Evolutionary conservation across 2,888 invertebrate species (phyloP), one percentile per base, ranked within the genome.

Genomic region (Blera fallax): DNA sequence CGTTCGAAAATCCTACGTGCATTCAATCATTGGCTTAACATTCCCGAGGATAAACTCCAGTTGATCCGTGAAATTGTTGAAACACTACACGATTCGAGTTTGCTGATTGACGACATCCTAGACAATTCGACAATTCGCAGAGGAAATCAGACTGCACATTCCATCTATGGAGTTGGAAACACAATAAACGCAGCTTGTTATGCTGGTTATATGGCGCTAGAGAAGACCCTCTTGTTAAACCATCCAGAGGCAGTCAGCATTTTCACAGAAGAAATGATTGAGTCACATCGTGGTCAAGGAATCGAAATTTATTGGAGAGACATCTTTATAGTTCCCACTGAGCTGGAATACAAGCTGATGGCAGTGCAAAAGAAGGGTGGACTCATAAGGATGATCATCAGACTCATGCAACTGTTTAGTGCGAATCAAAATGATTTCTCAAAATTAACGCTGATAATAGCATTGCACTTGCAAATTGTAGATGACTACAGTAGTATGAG

Each of bases 241-340:
- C 97, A 98, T 93, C 95, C 97, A 1, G 94, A 96, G 93, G 98
- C 97, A 91, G 96, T 95, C 0, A 93, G 94, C 89, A 96, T 97
- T 3, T 97, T 96, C 90, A 95, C 96, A 62, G 98, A 98, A 90
- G 98, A 99, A 91, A 92, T 99, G 87, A 91, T 99, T 88, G 98
- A 99, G 90, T 93, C 99, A 45, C 98, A 99, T 91, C 94, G 98
- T 76, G 99, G 99, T 0, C 99, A 99, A 92, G 98, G 98, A 14
- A 97, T 98, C 95, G 99, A 99, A 93, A 98, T 99, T 83, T 98
- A 98, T 93, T 99, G 98, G 98, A 94, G 99, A 69, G 99, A 99
- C 93, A 97, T 97, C 92, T 98, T 96, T 91, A 94, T 94, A 14
- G 98, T 98, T 91, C 99, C 99, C 0, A 95, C 96, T 0, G 98